Evolutionary conservation across 1,140 invertebrate genomes (phyloP), one percentile per base, ranked within the genome.

Genomic region (Harlomillsia oculata): DNA sequence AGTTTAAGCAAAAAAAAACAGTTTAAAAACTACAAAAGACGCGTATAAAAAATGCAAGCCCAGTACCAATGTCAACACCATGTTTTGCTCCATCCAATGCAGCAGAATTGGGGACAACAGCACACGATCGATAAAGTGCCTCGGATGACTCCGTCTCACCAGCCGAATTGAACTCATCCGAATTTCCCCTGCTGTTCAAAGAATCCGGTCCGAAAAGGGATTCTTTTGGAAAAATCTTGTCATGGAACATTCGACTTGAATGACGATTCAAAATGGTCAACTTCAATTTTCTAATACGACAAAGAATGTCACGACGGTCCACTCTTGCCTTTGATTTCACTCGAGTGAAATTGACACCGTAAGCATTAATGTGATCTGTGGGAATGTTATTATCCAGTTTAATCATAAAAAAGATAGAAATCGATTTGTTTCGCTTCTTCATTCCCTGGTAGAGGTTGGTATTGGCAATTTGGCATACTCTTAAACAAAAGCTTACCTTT

Each of bases 61-160:
- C n/a, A n/a, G 58, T 43, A 62, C 63, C 63, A 41, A 65, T 65
- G 32, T 65, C 63, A 44, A 65, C 36, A 14, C 63, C 63, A 52
- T 65, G 63, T 37, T 57, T 59, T 26, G 56, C 53, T 20, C 57
- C 53, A 57, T 62, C 59, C 14, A 65, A 49, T 34, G 63, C 63
- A 23, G 63, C 63, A 16, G 63, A 65, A 48, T 65, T 65, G 34
- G 63, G 59, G 26, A 65, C 50, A 20, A 65, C 63, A 51, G 63
- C 63, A 57, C 63, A 65, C 3, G 63, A 59, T 26, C 57, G 46
- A 62, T 61, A 65, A 8, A 59, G 29, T 21, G 63, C 59, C n/a
- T 52, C 45, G 36, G 25, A 36, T 18, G 23, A 40, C 5, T 29
- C 34, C 20, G 28, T 30, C 26, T 43, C 28, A 20, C 52, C 51